These are phyloP conservation scores for Gymnobelideus leadbeateri DNA, from an alignment of 2,113 vertebrate genomes.

Conservation along the genomic window DNA sequence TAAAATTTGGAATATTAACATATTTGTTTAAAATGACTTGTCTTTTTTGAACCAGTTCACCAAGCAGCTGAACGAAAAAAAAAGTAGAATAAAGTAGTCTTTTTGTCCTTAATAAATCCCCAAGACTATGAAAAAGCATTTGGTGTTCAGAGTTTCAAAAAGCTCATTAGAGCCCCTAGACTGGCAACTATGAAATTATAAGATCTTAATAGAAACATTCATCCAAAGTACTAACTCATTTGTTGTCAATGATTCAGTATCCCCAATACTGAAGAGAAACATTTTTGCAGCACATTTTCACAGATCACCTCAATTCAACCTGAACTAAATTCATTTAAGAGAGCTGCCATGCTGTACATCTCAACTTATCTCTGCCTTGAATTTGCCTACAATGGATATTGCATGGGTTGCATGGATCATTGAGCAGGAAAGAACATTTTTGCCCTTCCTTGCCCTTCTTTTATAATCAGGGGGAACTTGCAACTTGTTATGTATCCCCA, in stretches of 20 bases:
- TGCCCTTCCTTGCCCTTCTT: conserved; percentile 79
- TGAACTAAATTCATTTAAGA: conserved; percentile 78
- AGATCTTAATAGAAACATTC: conserved; percentile 58
- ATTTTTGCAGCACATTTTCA: conserved; percentile 70
- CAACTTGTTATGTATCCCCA: conserved; percentile 68
- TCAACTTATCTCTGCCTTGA: conserved; percentile 73
- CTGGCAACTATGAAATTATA: conserved; percentile 39
- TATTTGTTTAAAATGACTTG: neutral
- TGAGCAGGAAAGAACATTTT: conserved; percentile 80
- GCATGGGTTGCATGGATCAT: conserved; percentile 80
- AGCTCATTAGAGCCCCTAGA: conserved; percentile 46
- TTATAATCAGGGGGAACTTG: conserved; percentile 78
- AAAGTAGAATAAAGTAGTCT: conserved; percentile 50
- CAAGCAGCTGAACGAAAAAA: neutral
- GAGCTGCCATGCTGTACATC: conserved; percentile 73
- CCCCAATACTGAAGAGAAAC: conserved; percentile 67
- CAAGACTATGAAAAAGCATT: conserved; percentile 61
- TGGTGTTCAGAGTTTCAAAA: conserved; percentile 43
- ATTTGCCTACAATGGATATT: conserved; percentile 80
- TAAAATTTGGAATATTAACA: conserved; percentile 53
- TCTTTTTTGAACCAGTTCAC: conserved; percentile 50
- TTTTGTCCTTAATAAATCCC: conserved; percentile 64
- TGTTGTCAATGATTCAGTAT: conserved; percentile 74
- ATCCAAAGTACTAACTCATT: conserved; percentile 63
- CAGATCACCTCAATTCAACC: conserved; percentile 80